Conservation (phyloP, 2,797 vertebrate genomes). For the Pseudopleuronectes americanus region DNA sequence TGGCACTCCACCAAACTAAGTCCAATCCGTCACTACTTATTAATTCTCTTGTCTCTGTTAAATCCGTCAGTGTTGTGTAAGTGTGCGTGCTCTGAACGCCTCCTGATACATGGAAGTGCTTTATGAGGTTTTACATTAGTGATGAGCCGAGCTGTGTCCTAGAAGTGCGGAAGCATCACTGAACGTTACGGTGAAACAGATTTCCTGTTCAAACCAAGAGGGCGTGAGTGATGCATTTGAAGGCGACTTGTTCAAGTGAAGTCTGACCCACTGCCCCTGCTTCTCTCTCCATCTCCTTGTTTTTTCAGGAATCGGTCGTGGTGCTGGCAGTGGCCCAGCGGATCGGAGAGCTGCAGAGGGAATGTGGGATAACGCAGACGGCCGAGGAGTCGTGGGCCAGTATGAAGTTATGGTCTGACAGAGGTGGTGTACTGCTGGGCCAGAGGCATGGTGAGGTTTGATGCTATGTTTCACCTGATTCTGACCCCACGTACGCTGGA, state of each 20-base stretch:
- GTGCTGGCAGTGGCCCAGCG: constrained; percentile 86
- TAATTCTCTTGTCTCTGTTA: constrained; percentile 32
- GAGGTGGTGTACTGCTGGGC: constrained; percentile 97
- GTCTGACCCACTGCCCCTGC: not conserved
- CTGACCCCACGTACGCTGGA: not conserved
- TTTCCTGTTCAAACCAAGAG: constrained; percentile 23
- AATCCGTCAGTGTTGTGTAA: constrained; percentile 16
- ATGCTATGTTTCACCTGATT: not conserved
- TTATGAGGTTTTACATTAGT: constrained; percentile 73
- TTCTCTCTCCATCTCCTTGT: not conserved
- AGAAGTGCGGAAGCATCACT: constrained; percentile 1
- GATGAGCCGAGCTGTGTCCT: constrained; percentile 48
- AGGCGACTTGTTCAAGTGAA: constrained; percentile 8
- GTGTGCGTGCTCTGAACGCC: constrained; percentile 3
- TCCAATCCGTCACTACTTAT: constrained; percentile 31
- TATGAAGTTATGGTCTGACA: constrained; percentile 92
- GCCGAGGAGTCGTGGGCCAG: constrained; percentile 91
- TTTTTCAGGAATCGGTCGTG: constrained; percentile 85
- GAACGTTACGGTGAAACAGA: constrained; percentile 42
- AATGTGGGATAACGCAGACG: constrained; percentile 88
- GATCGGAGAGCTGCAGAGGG: constrained; percentile 89
- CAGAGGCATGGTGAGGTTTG: constrained; percentile 90
- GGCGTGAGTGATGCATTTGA: constrained; percentile 9
- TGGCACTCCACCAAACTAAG: constrained; percentile 52
- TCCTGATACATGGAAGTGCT: constrained; percentile 74